phyloP scores from a whole-genome alignment of 2,113 vertebrate species.

The Campylomormyrus tamandua region DNA sequence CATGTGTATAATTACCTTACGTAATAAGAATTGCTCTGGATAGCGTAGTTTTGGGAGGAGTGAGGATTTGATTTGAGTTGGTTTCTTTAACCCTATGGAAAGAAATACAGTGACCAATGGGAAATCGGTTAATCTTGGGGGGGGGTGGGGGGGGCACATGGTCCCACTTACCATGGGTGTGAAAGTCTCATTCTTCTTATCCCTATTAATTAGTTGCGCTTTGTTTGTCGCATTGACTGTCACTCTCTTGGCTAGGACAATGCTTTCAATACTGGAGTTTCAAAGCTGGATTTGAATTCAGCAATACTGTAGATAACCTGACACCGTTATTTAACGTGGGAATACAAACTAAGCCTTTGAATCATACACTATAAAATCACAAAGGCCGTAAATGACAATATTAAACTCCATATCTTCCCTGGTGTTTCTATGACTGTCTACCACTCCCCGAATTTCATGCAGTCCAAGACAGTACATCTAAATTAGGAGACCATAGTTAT shows the following conservation, averaged over 20 bases:
- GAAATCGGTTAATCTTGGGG: not conserved
- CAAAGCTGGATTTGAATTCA: not conserved
- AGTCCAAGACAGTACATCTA: not conserved
- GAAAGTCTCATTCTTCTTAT: not conserved
- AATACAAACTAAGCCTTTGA: not conserved
- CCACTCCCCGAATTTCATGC: not conserved
- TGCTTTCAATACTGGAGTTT: not conserved
- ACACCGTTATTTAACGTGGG: not conserved
- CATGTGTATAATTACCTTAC: not conserved
- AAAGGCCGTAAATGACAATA: not conserved
- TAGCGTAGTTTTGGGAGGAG: not conserved
- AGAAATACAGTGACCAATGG: not conserved
- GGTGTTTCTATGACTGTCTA: not conserved
- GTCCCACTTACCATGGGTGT: not conserved
- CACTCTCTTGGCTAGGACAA: not conserved
- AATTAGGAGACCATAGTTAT: not conserved
- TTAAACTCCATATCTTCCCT: not conserved
- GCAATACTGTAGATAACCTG: not conserved
- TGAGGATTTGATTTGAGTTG: not conserved
- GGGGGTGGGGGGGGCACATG: not conserved
- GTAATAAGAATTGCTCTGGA: not conserved
- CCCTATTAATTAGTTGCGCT: not conserved
- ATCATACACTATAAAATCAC: not conserved
- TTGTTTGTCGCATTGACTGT: not conserved
- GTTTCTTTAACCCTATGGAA: not conserved